Conservation (phyloP, 1,140 invertebrate species). For the Aphelinus atriplicis region DNA sequence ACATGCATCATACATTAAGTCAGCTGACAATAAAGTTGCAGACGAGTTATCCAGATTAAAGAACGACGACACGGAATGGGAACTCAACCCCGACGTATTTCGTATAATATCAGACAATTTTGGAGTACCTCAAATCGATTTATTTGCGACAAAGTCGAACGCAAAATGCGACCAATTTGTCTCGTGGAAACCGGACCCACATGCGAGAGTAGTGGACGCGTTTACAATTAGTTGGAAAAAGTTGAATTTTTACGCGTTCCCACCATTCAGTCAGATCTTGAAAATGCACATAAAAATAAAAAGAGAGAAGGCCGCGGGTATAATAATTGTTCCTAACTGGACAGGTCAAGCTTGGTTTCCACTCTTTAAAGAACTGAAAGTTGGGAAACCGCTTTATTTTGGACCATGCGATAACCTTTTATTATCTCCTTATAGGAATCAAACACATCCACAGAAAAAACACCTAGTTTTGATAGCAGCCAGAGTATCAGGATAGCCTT, state of each 20-base stretch:
- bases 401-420: slow-evolving; percentile 2
- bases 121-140: slow-evolving; percentile 26
- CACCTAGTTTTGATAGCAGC: slow-evolving; percentile 27
- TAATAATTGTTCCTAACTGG: slow-evolving; percentile 27
- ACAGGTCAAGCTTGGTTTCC: slow-evolving; percentile 29
- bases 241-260: slow-evolving; percentile 40
- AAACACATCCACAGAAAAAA: slow-evolving; percentile 12
- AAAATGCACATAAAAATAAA: slow-evolving; percentile 40
- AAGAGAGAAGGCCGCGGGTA: slow-evolving; percentile 25
- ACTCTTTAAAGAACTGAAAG: slow-evolving; percentile 18
- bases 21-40: slow-evolving; percentile 42
- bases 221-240: slow-evolving; percentile 45
- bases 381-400: slow-evolving; percentile 11
- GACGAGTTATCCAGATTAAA: slow-evolving; percentile 42
- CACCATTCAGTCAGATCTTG: slow-evolving; percentile 45
- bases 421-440: not conserved
- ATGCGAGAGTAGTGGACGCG: not conserved
- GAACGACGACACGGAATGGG: slow-evolving; percentile 28
- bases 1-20: slow-evolving; percentile 46
- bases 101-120: slow-evolving; percentile 37
- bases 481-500: slow-evolving; percentile 9
- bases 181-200: not conserved
- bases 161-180: slow-evolving; percentile 15
- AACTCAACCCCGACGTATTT: slow-evolving; percentile 27
- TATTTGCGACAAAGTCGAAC: slow-evolving; percentile 36